Percentiles rank a stretch among this genome's conserved stretches.
Evolutionary conservation across 2,888 invertebrate species (phyloP).

Genomic region (Neoscelio sp.): DNA sequence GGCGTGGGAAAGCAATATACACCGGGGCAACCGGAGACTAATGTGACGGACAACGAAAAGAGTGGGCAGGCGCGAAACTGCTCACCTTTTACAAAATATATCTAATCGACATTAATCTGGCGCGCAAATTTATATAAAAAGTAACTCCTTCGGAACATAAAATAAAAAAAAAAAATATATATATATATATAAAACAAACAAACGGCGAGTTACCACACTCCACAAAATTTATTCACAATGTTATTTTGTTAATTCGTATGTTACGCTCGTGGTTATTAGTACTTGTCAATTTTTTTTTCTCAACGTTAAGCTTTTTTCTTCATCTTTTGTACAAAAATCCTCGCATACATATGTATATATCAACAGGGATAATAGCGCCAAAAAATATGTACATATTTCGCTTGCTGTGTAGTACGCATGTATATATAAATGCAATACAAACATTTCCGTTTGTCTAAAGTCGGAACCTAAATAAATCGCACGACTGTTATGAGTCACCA

Average conservation of each 20-base stretch:
- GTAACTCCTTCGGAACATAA: constrained; percentile 1
- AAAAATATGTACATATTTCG: constrained; percentile 65
- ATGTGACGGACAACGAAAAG: not conserved
- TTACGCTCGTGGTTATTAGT: constrained; percentile 18
- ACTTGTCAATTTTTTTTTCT: constrained; percentile 1
- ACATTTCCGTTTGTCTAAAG: constrained; percentile 49
- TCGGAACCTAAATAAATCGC: constrained; percentile 40
- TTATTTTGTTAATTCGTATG: not conserved
- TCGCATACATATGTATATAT: constrained; percentile 54
- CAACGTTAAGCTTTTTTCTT: not conserved
- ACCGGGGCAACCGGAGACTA: too few relatives aligned
- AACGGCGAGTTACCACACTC: too few relatives aligned
- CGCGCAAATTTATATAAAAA: constrained; percentile 43
- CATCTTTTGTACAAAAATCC: constrained; percentile 59
- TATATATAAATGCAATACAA: constrained; percentile 67
- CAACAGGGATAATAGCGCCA: constrained; percentile 40
- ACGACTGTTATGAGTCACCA: constrained; percentile 72
- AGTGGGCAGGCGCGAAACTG: too few relatives aligned
- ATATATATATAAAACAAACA: too few relatives aligned
- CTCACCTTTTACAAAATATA: constrained; percentile 25
- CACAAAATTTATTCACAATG: constrained; percentile 5
- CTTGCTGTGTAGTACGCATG: constrained; percentile 13
- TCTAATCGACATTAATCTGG: constrained; percentile 8
- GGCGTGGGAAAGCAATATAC: too few relatives aligned
- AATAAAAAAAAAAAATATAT: constrained; percentile 11